phyloP scores from a whole-genome alignment of 2,888 invertebrate species.

The Eupithecia dodoneata region DNA sequence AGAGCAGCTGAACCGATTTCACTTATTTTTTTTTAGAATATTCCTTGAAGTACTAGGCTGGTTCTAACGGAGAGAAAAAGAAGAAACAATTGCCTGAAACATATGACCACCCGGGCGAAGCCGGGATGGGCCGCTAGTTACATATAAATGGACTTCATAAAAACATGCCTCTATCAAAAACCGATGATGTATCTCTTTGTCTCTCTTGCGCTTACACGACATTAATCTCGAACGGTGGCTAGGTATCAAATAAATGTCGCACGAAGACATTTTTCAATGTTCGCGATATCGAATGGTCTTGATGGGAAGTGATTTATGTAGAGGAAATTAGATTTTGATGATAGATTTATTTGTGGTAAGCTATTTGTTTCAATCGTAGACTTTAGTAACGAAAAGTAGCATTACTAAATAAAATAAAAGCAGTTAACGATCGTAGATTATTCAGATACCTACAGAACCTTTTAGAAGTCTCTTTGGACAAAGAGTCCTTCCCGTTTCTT shows the following conservation, averaged over 20 bases:
- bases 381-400: background rate
- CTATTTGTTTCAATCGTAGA: background rate
- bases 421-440: too few species aligned
- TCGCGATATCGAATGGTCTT: conserved; percentile 37
- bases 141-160: conserved; percentile 35
- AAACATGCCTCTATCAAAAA: conserved; percentile 34
- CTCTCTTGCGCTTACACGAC: conserved; percentile 39
- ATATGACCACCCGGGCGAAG: too few species aligned
- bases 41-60: too few species aligned
- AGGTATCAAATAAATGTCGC: conserved; percentile 70
- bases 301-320: conserved; percentile 34
- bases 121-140: too few species aligned
- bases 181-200: conserved; percentile 40
- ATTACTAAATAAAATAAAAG: background rate
- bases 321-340: conserved; percentile 31
- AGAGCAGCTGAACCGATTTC: too few species aligned
- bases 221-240: conserved; percentile 59
- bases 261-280: conserved; percentile 60
- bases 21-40: too few species aligned
- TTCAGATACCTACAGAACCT: too few species aligned
- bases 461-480: too few species aligned
- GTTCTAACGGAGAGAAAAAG: too few species aligned
- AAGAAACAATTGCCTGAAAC: too few species aligned
- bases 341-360: conserved; percentile 13
- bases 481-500: too few species aligned